Base-by-base conservation (phyloP, 2,888 invertebrate species). In the Cynaeus angustus region DNA sequence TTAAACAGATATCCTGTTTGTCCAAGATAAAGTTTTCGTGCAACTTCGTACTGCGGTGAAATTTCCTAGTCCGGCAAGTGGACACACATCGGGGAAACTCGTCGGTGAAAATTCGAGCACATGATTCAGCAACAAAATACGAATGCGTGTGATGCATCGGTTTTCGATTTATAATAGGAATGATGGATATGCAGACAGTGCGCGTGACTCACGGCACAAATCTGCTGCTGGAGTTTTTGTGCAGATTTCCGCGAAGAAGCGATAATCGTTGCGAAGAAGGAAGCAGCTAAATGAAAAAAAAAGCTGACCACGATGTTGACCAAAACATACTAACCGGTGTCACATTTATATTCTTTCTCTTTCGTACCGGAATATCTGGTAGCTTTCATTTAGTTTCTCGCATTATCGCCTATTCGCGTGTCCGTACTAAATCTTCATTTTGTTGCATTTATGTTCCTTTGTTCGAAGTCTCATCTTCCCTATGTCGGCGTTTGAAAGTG, bases 1-100 rank as follows among this genome's bases (percentile, higher is more conserved):
- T 71, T 71, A 71, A 71, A 71, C 64, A 71, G 48, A 71, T 56
- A 71, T 71, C 71, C 71, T 71, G 71, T 71, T 71, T 71, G 58
- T 64, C 55, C 26, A 58, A 71, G 71, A 67, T 71, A 71, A 56
- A 28, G 58, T 12, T 41, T 41, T 41, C 41, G 41, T 41, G 21
- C 4, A 21, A 21, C 21, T 21, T 21, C 28, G 12, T 10, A 6
- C 10, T 10, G 48, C 46, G 21, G 46, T 46, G 28, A 50, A 50
- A 50, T 6, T 41, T 41, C n/a, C 41, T 2, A 4, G 21, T 21
- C 21, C 21, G 21, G 21, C 21, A 14, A 16, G 16, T 52, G 30
- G 30, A 28, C 33, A 8, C 21, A 48, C 8, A 48, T 48, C 48
- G 48, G 48, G 48, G 48, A 14, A 48, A 48, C 16, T 48, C 48